A percentile compares a stretch with the other conserved stretches of the same genome.
These are phyloP conservation scores for Meloidogyne exigua DNA, from an alignment of 1,140 invertebrate species.

Conservation along the genomic window DNA sequence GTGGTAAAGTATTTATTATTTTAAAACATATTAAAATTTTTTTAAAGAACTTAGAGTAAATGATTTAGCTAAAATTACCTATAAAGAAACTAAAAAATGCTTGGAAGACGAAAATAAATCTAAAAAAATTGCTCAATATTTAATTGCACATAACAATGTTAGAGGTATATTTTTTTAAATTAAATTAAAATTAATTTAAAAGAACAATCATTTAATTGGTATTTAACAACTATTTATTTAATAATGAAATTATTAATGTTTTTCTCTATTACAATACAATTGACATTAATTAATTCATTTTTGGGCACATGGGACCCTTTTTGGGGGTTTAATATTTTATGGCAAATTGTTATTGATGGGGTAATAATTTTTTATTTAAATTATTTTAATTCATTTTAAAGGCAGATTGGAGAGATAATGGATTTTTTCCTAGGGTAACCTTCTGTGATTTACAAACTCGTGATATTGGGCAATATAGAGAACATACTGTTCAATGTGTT, in stretches of 20 bases:
- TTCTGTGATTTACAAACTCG: constrained; percentile 49
- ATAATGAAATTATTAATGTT: constrained; percentile 44
- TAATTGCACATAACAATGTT: constrained; percentile 30
- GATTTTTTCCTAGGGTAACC: constrained; percentile 49
- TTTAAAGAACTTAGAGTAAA: constrained; percentile 43
- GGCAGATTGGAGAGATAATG: constrained; percentile 44
- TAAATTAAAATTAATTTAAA: neutral
- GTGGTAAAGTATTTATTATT: constrained; percentile 28
- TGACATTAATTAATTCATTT: constrained; percentile 50
- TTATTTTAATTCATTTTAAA: neutral
- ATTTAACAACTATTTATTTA: constrained; percentile 46
- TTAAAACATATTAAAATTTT: constrained; percentile 5
- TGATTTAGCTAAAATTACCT: constrained; percentile 50
- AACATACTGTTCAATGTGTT: constrained; percentile 55
- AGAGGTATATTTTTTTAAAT: constrained; percentile 26
- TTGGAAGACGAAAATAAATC: constrained; percentile 32
- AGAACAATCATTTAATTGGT: constrained; percentile 44
- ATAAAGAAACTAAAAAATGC: constrained; percentile 41
- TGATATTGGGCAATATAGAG: constrained; percentile 45
- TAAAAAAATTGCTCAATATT: constrained; percentile 40
- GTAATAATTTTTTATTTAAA: constrained; percentile 15
- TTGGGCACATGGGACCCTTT: constrained; percentile 30
- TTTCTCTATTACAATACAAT: constrained; percentile 33
- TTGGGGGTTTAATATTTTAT: constrained; percentile 43
- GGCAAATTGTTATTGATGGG: constrained; percentile 30